Conservation (phyloP, 1,140 invertebrate genomes). For the Halesus radiatus region DNA sequence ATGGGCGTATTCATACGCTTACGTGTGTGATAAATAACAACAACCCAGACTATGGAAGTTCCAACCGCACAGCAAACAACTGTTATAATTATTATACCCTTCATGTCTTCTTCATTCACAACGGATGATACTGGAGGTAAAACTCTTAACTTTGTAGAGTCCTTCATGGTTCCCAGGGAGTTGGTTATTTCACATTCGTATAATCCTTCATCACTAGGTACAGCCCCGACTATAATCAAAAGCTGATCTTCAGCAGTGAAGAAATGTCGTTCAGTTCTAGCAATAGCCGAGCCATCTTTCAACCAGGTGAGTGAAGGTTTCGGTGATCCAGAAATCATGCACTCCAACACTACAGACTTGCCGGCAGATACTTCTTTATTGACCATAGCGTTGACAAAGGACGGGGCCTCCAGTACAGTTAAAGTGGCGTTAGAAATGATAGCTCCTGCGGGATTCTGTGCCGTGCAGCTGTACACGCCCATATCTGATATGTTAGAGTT, state of each 20-base stretch:
- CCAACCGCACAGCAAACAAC: conserved; percentile 91
- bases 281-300: conserved; percentile 84
- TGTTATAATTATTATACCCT: conserved; percentile 89
- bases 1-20: conserved; percentile 71
- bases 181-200: conserved; percentile 94
- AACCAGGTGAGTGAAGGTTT: conserved; percentile 90
- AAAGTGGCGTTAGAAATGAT: conserved; percentile 92
- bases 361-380: conserved; percentile 85
- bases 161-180: conserved; percentile 78
- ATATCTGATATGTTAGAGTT: conserved; percentile 90
- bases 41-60: conserved; percentile 92
- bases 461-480: conserved; percentile 95
- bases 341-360: conserved; percentile 87
- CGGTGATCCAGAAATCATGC: conserved; percentile 88
- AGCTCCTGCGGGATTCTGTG: conserved; percentile 89
- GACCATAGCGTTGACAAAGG: conserved; percentile 87
- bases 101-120: conserved; percentile 78
- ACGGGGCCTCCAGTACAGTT: conserved; percentile 87
- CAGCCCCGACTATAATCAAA: conserved; percentile 87
- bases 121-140: conserved; percentile 71
- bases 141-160: conserved; percentile 70
- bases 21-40: conserved; percentile 90
- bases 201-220: conserved; percentile 81
- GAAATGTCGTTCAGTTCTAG: conserved; percentile 82
- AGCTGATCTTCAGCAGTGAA: conserved; percentile 89